Evolutionary conservation across 2,888 invertebrate species (phyloP), one percentile per base, ranked within the genome.

Genomic region (Sialis lutaria): DNA sequence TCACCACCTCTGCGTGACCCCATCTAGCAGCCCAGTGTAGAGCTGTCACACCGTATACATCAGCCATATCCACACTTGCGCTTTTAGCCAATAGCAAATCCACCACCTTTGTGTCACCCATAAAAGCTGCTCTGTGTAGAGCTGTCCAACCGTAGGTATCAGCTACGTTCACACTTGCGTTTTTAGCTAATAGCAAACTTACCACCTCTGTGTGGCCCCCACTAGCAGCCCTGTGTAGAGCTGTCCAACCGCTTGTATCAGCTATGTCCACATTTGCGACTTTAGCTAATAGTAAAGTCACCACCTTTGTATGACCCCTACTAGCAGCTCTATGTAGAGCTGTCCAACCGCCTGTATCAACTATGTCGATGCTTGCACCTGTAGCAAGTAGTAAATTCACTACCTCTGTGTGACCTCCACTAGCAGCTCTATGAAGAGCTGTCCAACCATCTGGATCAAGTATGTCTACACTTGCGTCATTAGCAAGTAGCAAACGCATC

Each of bases 291-390:
- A 96, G 76, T 56, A 96, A 93, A 47, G 95, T 74, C 0, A 92
- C 87, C 50, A 93, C 95, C 3, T 95, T 95, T 0, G 93, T 93
- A 67, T 96, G 96, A 0, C 95, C 95, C 64, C 96, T 95, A 22
- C 95, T 76, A 5, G 92, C 90, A 1, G 92, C 87, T 4, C 95
- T 95, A 65, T 96, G 95, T 31, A 96, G 71, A 0, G 95, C 81
- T 0, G 93, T 92, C 62, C 96, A 95, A 5, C 93, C 93, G 63
- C 93, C 95, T 89, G 91, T 93, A 61, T 95, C 95, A 64, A 88
- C 88, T 49, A 86, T 69, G 64, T 93, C 88, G 0, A 91, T 82
- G 62, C 84, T 81, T 50, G 88, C 87, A 0, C 87, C 89, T 1
- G 88, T 85, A 55, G 92, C 74, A 41, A 96, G 72, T 8, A 96